Base-by-base conservation (phyloP, 2,113 vertebrate genomes). In the Dipodomys ordii region DNA sequence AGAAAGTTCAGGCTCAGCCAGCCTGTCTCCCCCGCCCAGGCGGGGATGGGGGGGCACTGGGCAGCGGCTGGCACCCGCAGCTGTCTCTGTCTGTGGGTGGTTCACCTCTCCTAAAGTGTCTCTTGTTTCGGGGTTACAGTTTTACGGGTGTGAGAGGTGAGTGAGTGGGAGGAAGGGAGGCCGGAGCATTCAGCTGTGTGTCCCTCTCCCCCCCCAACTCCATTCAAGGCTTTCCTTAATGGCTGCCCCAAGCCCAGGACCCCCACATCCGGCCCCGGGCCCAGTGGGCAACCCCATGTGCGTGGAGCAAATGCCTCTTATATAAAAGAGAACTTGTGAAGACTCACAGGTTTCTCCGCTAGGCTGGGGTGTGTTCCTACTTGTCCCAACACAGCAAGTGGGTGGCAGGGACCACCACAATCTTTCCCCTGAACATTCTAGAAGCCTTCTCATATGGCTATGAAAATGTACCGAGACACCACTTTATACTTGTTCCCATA, bases 251-350 rank as follows among this genome's bases (percentile, higher is more conserved):
- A 2, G 3, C n/a, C 72, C 27, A 3, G 49, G 12, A 49, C 49
- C 49, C 49, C 49, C 49, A 49, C 49, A 9, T 12, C 49, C 49
- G 9, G 12, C 49, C 49, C 53, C 53, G 16, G 12, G 53, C 53
- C 53, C 53, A 57, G 8, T 53, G 20, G 27, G 12, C 35, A 57
- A 2, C 57, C 49, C 71, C 30, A 6, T 20, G 23, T 4, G n/a
- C 28, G 57, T 11, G 0, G 6, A 78, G 76, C 44, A 49, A 85
- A 67, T 7, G 7, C 44, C 74, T 94, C 84, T 27, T 84, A 46
- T 18, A 71, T 90, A 90, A 94, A 93, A 73, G 2, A 1, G 32
- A 80, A 67, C 71, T 71, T 27, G 73, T 87, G 64, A 82, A 94
- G 46, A 65, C 23, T 73, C 35, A 10, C 2, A 7, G 23, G 10